Evolutionary conservation across 1,140 invertebrate genomes (phyloP), one percentile per base, ranked within the genome.

Genomic region (Drosophila pseudoananassae): DNA sequence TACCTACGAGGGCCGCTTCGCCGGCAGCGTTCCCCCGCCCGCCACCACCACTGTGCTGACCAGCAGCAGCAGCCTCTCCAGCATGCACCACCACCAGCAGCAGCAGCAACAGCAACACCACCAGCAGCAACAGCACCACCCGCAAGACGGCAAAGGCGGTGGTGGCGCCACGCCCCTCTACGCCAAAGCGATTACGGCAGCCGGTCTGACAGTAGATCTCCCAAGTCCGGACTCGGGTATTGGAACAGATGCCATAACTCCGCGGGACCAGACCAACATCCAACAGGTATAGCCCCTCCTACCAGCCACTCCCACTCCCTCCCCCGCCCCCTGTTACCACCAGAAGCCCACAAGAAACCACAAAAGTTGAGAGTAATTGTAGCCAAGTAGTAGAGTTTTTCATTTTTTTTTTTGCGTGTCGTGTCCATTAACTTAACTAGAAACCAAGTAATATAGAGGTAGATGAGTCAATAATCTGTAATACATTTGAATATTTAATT

Each of bases 161-260:
- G 72, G 74, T 27, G 77, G 73, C 20, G 73, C 83, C 36, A 91
- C 90, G 25, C 89, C 91, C 1, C 60, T 92, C 12, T 92, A 92
- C 51, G 78, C 91, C 52, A 92, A 92, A 76, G 71, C 91, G 49
- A 80, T 92, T 10, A 92, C 77, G 73, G 94, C 95, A 33, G 95
- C 96, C 78, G 96, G 96, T 4, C 94, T 98, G 40, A 97, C 96
- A 4, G 97, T 98, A 75, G 97, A 98, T 92, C 93, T 98, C 74
- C 97, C 97, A 1, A 98, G 97, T 61, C 97, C 97, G 1, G 97
- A 98, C 92, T 97, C 96, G 76, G 97, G 97, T 15, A 98, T 98
- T 79, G 97, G 97, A 25, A 96, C 97, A 1, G 97, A 98, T 84
- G 96, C 97, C 72, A 97, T 97, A 85, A 98, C 97, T 29, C 97